A percentile compares a stretch with the other conserved stretches of the same genome.
phyloP scores from a whole-genome alignment of 2,113 vertebrate genomes.

The Solenodon paradoxus region DNA sequence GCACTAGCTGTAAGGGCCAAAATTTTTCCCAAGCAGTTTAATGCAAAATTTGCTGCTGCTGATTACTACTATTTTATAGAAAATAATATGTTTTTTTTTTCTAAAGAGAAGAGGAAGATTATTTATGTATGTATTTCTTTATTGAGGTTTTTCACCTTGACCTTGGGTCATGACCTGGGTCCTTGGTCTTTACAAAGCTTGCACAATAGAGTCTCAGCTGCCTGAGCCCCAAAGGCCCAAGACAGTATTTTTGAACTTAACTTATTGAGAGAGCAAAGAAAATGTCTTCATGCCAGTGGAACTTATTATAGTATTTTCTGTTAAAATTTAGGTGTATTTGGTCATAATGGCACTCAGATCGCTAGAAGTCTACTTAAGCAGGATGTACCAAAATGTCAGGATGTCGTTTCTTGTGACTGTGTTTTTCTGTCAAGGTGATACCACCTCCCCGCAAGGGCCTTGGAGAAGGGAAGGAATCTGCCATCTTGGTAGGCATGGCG shows the following conservation, averaged over 20 bases:
- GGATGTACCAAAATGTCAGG: background rate
- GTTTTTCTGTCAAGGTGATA: background rate
- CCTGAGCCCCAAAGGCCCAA: no score
- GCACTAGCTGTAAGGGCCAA: background rate
- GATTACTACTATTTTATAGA: background rate
- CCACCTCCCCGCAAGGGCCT: background rate
- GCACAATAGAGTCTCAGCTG: no score
- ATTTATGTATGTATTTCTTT: no score
- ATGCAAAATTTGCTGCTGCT: background rate
- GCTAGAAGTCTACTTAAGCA: background rate
- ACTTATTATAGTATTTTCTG: background rate
- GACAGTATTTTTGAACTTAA: background rate
- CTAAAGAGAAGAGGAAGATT: no score
- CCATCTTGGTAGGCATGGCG: background rate
- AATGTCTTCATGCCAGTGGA: background rate
- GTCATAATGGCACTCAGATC: background rate
- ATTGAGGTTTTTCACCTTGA: no score
- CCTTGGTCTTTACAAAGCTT: no score
- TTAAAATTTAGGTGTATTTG: background rate
- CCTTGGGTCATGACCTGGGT: no score
- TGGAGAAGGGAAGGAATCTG: background rate
- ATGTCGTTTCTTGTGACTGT: background rate
- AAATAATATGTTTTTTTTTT: background rate
- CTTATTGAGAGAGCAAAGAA: background rate
- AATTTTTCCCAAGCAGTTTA: background rate